These are phyloP conservation scores for Cathartes aura DNA, from an alignment of 2,113 vertebrate species.

Conservation along the genomic window DNA sequence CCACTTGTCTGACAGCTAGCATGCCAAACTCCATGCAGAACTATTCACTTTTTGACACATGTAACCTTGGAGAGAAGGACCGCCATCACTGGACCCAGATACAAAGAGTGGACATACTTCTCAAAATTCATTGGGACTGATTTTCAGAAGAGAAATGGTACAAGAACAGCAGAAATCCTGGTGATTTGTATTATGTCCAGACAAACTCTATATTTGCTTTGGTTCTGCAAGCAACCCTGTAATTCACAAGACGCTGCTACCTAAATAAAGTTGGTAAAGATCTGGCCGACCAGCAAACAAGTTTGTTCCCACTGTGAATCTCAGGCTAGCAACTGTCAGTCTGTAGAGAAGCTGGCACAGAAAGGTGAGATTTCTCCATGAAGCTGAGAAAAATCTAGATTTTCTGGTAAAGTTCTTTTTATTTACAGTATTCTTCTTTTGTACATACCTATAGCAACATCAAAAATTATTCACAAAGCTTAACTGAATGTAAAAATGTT, in stretches of 20 bases:
- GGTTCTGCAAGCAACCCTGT: not conserved
- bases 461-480: constrained; percentile 75
- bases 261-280: not conserved
- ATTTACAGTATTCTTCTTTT: constrained; percentile 72
- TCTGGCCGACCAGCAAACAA: not conserved
- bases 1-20: not conserved
- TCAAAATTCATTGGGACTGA: not conserved
- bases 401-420: constrained; percentile 75
- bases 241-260: not conserved
- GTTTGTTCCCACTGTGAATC: not conserved
- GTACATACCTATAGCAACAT: constrained; percentile 72
- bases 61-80: not conserved
- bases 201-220: not conserved
- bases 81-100: not conserved
- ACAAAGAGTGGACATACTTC: not conserved
- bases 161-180: not conserved
- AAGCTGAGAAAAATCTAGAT: constrained; percentile 63
- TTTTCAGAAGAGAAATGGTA: not conserved
- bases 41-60: not conserved
- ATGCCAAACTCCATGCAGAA: not conserved
- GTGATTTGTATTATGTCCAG: not conserved
- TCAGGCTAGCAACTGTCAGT: not conserved
- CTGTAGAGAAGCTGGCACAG: not conserved
- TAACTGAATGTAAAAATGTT: constrained; percentile 63
- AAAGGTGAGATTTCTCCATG: constrained; percentile 47